These are phyloP conservation scores for Amphiprion percula DNA, from an alignment of 2,113 vertebrate species.

Conservation along the genomic window DNA sequence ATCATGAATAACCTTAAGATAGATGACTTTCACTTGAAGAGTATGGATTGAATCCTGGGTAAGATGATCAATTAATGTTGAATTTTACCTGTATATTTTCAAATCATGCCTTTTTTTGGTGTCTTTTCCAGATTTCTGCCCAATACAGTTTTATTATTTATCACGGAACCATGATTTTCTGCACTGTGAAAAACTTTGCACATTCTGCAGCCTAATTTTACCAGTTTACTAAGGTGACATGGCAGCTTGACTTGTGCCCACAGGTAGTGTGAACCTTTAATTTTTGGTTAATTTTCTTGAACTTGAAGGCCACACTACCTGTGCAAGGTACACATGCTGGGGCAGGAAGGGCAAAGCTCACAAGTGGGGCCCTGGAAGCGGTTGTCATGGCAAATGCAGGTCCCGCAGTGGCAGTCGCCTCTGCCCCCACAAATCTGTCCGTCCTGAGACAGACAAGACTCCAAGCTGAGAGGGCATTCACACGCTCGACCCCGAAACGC, in stretches of 20 bases:
- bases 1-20: too few relatives aligned
- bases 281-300: neutral
- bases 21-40: too few relatives aligned
- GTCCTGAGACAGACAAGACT: conserved; percentile 35
- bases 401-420: conserved; percentile 50
- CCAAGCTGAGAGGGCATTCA: conserved; percentile 52
- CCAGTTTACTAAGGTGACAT: neutral
- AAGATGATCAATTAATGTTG: too few relatives aligned
- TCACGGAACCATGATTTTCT: too few relatives aligned
- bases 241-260: neutral
- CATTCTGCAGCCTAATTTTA: neutral
- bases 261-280: neutral
- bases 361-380: conserved; percentile 47
- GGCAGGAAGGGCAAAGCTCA: conserved; percentile 57
- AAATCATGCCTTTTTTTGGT: too few relatives aligned
- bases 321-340: conserved; percentile 34
- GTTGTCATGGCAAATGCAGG: conserved; percentile 39
- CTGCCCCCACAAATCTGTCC: conserved; percentile 49
- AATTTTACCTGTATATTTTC: too few relatives aligned
- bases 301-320: conserved; percentile 1
- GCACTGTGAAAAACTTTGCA: neutral
- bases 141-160: too few relatives aligned
- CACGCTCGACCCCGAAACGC: conserved; percentile 37
- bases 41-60: too few relatives aligned
- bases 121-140: too few relatives aligned